These are phyloP conservation scores for Megastigmus dorsalis DNA, from an alignment of 2,888 invertebrate genomes.

Conservation along the genomic window DNA sequence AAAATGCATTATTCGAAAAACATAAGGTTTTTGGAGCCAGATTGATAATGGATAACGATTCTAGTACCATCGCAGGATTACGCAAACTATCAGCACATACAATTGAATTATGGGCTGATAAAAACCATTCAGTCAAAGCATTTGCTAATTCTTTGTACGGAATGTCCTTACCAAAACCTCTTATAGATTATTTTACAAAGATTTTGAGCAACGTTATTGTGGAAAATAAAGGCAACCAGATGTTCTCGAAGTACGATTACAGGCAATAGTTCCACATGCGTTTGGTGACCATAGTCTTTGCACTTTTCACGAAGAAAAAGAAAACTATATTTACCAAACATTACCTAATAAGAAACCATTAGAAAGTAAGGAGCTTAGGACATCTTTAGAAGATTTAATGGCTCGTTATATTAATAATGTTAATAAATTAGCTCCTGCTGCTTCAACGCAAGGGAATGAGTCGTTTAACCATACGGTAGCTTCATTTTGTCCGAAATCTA, in stretches of 20 bases:
- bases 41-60: constrained; percentile 56
- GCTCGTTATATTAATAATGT: constrained; percentile 42
- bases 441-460: constrained; percentile 49
- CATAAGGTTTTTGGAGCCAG: constrained; percentile 46
- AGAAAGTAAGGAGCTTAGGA: constrained; percentile 7
- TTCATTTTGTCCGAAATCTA: constrained; percentile 39
- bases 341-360: constrained; percentile 25
- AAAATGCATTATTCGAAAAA: constrained; percentile 45
- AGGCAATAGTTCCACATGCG: constrained; percentile 14
- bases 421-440: constrained; percentile 42
- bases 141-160: no score
- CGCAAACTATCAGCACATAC: constrained; percentile 18
- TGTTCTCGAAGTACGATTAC: background rate
- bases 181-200: constrained; percentile 41
- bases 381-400: constrained; percentile 30
- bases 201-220: background rate
- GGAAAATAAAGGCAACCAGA: constrained; percentile 10
- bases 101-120: constrained; percentile 51
- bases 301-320: constrained; percentile 12
- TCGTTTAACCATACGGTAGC: constrained; percentile 43
- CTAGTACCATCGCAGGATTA: constrained; percentile 53
- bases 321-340: background rate
- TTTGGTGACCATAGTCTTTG: constrained; percentile 7
- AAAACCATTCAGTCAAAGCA: constrained; percentile 43
- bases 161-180: constrained; percentile 28